Percentiles rank a stretch among this genome's conserved stretches.
Conservation (phyloP, 2,888 invertebrate species). For the Volucella zonaria region DNA sequence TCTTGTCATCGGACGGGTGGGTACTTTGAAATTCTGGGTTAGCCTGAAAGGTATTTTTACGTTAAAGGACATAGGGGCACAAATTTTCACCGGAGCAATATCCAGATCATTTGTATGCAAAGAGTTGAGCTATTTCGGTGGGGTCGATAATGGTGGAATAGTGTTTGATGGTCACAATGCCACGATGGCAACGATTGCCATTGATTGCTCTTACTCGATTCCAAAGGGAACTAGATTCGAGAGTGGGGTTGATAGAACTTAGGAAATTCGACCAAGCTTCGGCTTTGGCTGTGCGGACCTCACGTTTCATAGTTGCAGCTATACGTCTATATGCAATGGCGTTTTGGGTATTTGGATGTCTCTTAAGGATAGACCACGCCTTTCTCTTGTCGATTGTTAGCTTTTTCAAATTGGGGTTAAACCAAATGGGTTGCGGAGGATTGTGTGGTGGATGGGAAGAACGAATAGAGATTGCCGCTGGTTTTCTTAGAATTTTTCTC, state of each 20-base stretch:
- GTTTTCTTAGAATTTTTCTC: too few relatives aligned
- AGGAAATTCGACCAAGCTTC: too few relatives aligned
- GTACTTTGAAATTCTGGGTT: too few relatives aligned
- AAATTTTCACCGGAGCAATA: constrained; percentile 16
- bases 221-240: too few relatives aligned
- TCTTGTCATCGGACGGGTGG: not conserved
- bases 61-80: not conserved
- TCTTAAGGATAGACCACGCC: not conserved
- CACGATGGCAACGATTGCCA: too few relatives aligned
- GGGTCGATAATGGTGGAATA: not conserved
- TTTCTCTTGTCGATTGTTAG: not conserved
- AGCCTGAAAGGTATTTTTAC: not conserved
- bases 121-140: not conserved
- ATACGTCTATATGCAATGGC: constrained; percentile 2
- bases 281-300: not conserved
- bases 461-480: too few relatives aligned
- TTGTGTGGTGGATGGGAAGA: not conserved
- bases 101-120: constrained; percentile 6
- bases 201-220: too few relatives aligned
- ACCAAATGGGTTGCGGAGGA: not conserved
- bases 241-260: too few relatives aligned
- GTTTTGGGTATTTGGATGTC: not conserved
- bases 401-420: constrained; percentile 1
- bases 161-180: not conserved
- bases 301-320: not conserved